These are phyloP conservation scores for Melanotaenia maccullochi DNA, from an alignment of 2,797 vertebrate genomes.

Conservation along the genomic window DNA sequence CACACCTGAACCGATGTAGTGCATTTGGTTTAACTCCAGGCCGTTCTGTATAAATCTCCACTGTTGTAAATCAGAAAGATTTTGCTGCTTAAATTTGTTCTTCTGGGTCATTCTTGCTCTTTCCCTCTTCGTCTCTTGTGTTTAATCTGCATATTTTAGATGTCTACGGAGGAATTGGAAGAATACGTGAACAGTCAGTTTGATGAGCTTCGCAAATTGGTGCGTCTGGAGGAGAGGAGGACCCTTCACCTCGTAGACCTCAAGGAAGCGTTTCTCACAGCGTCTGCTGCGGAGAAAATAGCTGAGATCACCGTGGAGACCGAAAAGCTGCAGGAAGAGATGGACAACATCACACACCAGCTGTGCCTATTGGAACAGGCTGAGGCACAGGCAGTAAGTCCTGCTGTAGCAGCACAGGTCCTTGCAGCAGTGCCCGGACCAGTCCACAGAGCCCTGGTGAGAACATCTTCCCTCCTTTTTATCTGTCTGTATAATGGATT, in stretches of 20 bases:
- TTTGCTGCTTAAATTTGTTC: not conserved
- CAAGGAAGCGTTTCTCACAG: slow-evolving; percentile 86
- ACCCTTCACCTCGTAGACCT: slow-evolving; percentile 86
- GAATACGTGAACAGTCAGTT: slow-evolving; percentile 85
- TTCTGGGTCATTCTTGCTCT: not conserved
- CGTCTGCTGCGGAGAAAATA: slow-evolving; percentile 85
- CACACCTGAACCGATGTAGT: not conserved
- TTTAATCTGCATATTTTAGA: slow-evolving; percentile 58
- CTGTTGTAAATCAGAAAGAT: slow-evolving; percentile 1
- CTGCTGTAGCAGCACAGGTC: slow-evolving; percentile 53
- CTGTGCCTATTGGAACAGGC: slow-evolving; percentile 83
- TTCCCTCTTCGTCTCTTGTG: slow-evolving; percentile 1
- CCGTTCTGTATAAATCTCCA: not conserved
- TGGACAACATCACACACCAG: slow-evolving; percentile 88
- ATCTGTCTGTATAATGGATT: not conserved
- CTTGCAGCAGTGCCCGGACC: slow-evolving; percentile 47
- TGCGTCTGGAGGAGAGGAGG: slow-evolving; percentile 85
- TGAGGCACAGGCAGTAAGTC: slow-evolving; percentile 52
- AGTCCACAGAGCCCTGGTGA: slow-evolving; percentile 57
- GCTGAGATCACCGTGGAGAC: slow-evolving; percentile 84
- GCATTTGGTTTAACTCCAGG: slow-evolving; percentile 10
- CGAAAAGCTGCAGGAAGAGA: slow-evolving; percentile 88
- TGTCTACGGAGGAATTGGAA: slow-evolving; percentile 85
- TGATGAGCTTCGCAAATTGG: slow-evolving; percentile 84
- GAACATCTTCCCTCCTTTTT: slow-evolving; percentile 3